These are phyloP conservation scores for Neodontobutis hainanensis DNA, from an alignment of 2,113 vertebrate species.

Conservation along the genomic window DNA sequence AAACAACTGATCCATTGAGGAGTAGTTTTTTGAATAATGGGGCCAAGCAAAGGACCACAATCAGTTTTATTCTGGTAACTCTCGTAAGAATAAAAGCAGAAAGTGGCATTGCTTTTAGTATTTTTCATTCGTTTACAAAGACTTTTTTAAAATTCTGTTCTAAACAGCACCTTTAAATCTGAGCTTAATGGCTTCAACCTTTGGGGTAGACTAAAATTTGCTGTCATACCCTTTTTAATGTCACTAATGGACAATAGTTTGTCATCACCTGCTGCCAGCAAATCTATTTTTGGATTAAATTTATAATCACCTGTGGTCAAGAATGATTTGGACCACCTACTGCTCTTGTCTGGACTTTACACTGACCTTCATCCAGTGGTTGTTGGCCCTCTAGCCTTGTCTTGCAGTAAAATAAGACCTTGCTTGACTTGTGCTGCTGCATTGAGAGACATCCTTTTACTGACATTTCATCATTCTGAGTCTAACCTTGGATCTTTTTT, in stretches of 20 bases:
- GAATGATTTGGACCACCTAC: neutral
- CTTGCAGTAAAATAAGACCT: neutral
- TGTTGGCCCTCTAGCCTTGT: neutral
- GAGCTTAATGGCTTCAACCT: no score
- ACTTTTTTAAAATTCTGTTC: no score
- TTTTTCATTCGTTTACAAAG: neutral
- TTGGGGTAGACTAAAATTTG: no score
- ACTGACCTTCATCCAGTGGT: neutral
- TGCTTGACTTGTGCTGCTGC: neutral
- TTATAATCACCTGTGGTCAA: neutral
- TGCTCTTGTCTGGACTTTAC: neutral
- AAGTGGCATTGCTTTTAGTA: no score
- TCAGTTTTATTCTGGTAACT: no score
- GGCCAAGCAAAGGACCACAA: no score
- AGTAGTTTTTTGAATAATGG: no score
- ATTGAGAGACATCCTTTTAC: neutral
- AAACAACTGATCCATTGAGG: no score
- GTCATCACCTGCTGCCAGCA: neutral
- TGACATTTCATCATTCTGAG: conserved; percentile 7
- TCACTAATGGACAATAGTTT: neutral
- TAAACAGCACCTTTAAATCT: no score
- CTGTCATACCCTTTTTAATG: no score
- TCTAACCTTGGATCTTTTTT: neutral
- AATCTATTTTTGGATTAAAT: no score
- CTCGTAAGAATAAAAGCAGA: no score